Evolutionary conservation across 2,113 vertebrate genomes (phyloP), one percentile per base, ranked within the genome.

Genomic region (Oryzias javanicus): DNA sequence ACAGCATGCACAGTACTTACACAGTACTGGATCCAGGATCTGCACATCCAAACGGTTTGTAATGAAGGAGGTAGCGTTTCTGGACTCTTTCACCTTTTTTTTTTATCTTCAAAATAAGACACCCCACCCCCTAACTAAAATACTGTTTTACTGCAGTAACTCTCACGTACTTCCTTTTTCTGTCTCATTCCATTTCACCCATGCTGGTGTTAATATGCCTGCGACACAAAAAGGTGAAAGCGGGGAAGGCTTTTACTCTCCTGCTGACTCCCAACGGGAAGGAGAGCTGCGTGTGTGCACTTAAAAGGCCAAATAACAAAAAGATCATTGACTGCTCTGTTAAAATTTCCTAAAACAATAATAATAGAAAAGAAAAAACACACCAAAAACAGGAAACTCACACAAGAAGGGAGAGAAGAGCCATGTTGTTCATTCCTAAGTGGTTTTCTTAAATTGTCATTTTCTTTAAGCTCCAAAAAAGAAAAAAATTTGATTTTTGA

Each of bases 171-270:
- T 19, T 54, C 29, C 27, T 62, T 47, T 67, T 46, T 51, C 48
- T 50, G 17, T 24, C 46, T 51, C 19, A 29, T 42, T 58, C 45
- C 50, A 29, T 64, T 22, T 70, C 57, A 63, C 45, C 24, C 12
- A 1, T 35, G 55, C 10, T 66, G 58, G 49, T 51, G 57, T 57
- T 25, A 56, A 80, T 72, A 70, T 63, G 47, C 49, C 50, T 52
- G 27, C 71, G 70, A 77, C 70, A 73, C 55, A 20, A 72, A 60
- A 57, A 55, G 46, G 22, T 35, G 49, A 24, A 48, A 0, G 7
- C 22, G 18, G 42, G 42, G 25, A 57, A 64, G 29, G 58, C 67
- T 74, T 80, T 74, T 60, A 73, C 62, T 70, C 18, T 22, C 1
- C 0, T 4, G 8, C 60, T 40, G 45, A 48, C 66, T 80, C 69